phyloP scores from a whole-genome alignment of 2,888 invertebrate genomes.

The Halictus ligatus region DNA sequence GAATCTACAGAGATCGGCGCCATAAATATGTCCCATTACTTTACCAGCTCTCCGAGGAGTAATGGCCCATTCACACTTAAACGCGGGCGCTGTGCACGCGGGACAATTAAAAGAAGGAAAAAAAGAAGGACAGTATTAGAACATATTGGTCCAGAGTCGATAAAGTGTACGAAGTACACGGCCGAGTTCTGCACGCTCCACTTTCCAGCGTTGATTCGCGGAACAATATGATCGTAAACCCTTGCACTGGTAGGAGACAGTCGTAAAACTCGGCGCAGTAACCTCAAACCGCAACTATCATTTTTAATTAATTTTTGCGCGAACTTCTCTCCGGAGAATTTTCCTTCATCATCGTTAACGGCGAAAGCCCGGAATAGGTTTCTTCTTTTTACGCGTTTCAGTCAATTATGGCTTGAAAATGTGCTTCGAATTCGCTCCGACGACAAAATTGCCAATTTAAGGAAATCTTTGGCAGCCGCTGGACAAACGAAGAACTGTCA shows the following conservation, averaged over 20 bases:
- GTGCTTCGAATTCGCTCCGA: no score
- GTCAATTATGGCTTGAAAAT: background rate
- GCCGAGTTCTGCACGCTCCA: background rate
- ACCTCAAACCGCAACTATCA: background rate
- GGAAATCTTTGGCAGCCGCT: no score
- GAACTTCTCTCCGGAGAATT: background rate
- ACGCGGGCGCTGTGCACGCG: background rate
- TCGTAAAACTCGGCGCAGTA: background rate
- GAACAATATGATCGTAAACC: conserved; percentile 5
- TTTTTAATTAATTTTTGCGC: conserved; percentile 7
- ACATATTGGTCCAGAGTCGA: background rate
- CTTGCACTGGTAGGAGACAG: background rate
- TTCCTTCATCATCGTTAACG: background rate
- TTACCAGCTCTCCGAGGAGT: no score
- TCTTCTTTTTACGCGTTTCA: background rate
- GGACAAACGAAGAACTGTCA: no score
- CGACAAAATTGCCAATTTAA: no score
- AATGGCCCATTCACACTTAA: background rate
- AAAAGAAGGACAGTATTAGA: background rate
- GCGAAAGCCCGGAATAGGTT: background rate
- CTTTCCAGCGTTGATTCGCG: background rate
- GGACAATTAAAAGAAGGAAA: background rate
- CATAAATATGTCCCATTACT: no score
- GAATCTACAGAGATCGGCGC: no score
- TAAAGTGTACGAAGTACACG: background rate